Evolutionary conservation across 2,888 invertebrate species (phyloP).

Genomic region (Lysandra coridon): DNA sequence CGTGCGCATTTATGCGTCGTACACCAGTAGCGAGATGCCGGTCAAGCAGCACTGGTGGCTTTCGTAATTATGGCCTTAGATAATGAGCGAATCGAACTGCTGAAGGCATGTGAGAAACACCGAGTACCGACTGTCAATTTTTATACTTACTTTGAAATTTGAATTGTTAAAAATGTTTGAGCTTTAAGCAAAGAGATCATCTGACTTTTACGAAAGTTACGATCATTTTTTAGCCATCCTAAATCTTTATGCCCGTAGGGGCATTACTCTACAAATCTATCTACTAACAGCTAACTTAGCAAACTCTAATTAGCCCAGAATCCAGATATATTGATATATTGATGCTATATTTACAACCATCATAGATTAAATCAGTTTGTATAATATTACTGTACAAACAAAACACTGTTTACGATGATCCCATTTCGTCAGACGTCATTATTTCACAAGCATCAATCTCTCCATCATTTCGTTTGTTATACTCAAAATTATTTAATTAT

Average conservation of each 20-base stretch:
- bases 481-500: constrained; percentile 3
- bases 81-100: neutral
- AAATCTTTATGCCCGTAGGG: no score
- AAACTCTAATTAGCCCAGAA: no score
- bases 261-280: no score
- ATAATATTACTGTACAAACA: neutral
- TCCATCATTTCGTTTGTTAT: neutral
- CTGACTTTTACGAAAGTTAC: neutral
- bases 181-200: neutral
- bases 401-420: neutral
- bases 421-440: neutral
- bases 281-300: no score
- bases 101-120: neutral
- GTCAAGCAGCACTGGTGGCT: neutral
- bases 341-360: no score
- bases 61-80: constrained; percentile 9
- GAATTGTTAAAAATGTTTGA: neutral
- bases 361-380: no score
- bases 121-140: neutral
- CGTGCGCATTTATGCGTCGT: neutral
- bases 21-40: neutral
- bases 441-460: neutral
- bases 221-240: neutral
- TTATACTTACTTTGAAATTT: neutral
- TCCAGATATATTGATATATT: no score